Conservation (phyloP, 53 echinoderm and acorn worm species). For the Echinometra lucunter region DNA sequence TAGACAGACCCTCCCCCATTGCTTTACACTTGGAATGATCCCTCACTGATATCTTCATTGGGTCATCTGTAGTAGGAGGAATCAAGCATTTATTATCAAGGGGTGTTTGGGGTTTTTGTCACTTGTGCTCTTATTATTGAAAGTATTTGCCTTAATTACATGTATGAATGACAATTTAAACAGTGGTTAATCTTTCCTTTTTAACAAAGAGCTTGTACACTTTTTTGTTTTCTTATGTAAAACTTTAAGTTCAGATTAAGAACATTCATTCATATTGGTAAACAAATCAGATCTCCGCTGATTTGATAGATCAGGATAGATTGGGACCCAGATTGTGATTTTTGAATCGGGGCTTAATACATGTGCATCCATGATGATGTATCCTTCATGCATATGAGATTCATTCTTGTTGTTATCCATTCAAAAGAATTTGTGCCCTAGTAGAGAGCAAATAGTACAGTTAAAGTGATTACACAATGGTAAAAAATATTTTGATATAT, state of each 20-base stretch:
- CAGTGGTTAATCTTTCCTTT: too few relatives aligned
- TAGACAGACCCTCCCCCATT: conserved; percentile 83
- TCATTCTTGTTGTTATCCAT: too few relatives aligned
- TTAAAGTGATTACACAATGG: too few relatives aligned
- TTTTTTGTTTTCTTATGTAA: background rate
- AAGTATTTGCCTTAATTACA: background rate
- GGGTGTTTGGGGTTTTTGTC: conserved; percentile 4
- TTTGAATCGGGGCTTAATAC: too few relatives aligned
- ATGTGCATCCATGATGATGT: too few relatives aligned
- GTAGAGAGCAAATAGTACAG: too few relatives aligned
- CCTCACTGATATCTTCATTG: conserved; percentile 85
- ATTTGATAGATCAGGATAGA: too few relatives aligned
- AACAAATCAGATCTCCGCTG: background rate
- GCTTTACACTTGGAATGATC: conserved; percentile 80
- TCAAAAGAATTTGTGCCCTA: too few relatives aligned
- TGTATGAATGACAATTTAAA: too few relatives aligned
- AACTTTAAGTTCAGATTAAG: background rate
- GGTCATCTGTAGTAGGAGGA: conserved; percentile 79
- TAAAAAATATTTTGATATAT: too few relatives aligned
- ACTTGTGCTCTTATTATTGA: background rate
- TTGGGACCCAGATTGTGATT: too few relatives aligned
- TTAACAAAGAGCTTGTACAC: background rate
- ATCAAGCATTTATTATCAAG: background rate
- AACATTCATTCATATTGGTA: background rate
- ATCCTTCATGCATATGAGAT: too few relatives aligned